Base-by-base conservation (phyloP, 2,888 invertebrate species). In the Neoaliturus tenellus region DNA sequence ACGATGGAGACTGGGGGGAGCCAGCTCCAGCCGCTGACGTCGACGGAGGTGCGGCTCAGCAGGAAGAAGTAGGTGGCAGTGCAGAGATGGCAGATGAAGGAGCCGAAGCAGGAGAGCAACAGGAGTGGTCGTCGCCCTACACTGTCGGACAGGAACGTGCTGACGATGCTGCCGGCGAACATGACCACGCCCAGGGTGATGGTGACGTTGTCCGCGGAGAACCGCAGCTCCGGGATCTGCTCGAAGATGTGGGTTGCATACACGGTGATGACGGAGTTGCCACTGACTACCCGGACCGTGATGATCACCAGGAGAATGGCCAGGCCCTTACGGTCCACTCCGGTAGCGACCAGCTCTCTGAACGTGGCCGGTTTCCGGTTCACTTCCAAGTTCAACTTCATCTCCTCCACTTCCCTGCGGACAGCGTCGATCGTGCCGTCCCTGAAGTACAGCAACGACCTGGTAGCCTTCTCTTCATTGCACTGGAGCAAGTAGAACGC, bases 331-430 rank as follows among this genome's bases (percentile, higher is more conserved):
- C 78, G 31, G 25, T 78, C 55, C 25, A 55, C 33, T 0, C 48
- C 28, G 31, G 51, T 78, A 0, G 31, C 55, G 5, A 78, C 25
- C 31, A 78, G 17, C 48, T 48, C 78, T 35, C 55, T 51, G 51
- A 51, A 78, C 4, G 31, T 20, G 4, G 35, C 78, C 3, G 51
- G 28, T 55, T 78, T 78, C 25, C 78, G 31, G 25, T 28, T 75
- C 5, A 75, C 44, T 28, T 75, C 73, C 44, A 75, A 75, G 73
- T 44, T 75, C 41, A 75, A 14, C 28, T 75, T 75, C 78, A 78
- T 78, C 20, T 55, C 55, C 20, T 78, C 78, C 31, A 78, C 55
- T 78, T 78, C 78, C 23, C 78, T 31, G 2, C n/a, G 28, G n/a
- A 55, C 33, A 0, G 51, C 48, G 31, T 78, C 78, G 17, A 51